Evolutionary conservation across 2,797 vertebrate genomes (phyloP).

Genomic region (Limnodromus scolopaceus): DNA sequence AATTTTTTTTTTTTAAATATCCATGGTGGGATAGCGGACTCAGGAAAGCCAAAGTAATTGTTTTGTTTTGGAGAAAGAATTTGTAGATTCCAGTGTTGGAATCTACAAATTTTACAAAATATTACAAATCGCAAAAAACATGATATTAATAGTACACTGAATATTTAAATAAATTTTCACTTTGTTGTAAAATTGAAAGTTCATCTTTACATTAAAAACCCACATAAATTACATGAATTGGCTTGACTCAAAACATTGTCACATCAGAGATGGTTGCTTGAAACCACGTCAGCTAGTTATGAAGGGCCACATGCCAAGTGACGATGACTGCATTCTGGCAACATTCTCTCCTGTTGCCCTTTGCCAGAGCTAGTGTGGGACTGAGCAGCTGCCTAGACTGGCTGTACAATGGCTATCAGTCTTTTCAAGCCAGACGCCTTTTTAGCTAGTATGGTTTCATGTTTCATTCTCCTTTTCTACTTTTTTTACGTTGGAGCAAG

Average conservation of each 20-base stretch:
- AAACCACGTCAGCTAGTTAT: not conserved
- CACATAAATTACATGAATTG: not conserved
- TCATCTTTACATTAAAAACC: not conserved
- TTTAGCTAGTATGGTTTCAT: not conserved
- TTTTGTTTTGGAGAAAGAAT: not conserved
- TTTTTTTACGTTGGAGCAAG: not conserved
- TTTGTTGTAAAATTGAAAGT: not conserved
- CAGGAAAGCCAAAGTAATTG: not conserved
- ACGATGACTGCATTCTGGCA: not conserved
- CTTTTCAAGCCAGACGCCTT: not conserved
- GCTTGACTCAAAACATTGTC: not conserved
- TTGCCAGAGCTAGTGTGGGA: not conserved
- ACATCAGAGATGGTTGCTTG: not conserved
- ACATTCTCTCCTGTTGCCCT: not conserved
- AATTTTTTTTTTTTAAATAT: not conserved
- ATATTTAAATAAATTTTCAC: not conserved
- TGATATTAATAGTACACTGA: rapidly evolving
- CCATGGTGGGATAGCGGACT: not conserved
- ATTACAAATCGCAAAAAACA: not conserved
- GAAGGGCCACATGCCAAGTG: not conserved
- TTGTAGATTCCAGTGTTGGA: not conserved
- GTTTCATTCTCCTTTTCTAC: not conserved
- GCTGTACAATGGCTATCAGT: not conserved
- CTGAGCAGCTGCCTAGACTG: not conserved
- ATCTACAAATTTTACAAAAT: no score